Conservation (phyloP, 2,888 invertebrate species). For the Crossocerus cetratus region DNA sequence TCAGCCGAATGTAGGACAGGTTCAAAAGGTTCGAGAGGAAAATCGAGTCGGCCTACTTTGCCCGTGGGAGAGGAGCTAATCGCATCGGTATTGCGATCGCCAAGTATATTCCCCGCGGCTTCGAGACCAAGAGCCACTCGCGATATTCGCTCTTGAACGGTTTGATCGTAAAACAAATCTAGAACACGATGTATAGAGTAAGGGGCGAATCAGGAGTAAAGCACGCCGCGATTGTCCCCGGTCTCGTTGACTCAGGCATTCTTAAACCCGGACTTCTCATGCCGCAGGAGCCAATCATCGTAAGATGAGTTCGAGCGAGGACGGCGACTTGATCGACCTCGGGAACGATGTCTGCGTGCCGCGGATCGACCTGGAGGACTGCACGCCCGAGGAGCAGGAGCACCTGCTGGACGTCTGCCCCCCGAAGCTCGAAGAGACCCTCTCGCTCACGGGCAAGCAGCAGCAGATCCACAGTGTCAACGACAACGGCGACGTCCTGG, state of each 20-base stretch:
- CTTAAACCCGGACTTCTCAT: too few species aligned
- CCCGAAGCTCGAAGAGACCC: slow-evolving; percentile 71
- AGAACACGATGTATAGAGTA: too few species aligned
- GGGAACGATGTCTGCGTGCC: slow-evolving; percentile 62
- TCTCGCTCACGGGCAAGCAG: slow-evolving; percentile 68
- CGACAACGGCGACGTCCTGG: slow-evolving; percentile 65
- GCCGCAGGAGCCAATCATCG: slow-evolving; percentile 32
- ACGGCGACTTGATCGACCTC: slow-evolving; percentile 72
- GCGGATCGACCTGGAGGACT: slow-evolving; percentile 51
- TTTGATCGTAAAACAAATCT: too few species aligned
- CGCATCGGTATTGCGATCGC: background rate
- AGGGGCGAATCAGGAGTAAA: too few species aligned
- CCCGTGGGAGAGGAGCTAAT: slow-evolving; percentile 7
- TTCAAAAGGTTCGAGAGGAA: slow-evolving; percentile 40
- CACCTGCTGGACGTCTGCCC: slow-evolving; percentile 74
- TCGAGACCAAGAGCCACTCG: too few species aligned
- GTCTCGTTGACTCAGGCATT: too few species aligned
- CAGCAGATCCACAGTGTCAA: slow-evolving; percentile 50
- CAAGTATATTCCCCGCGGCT: too few species aligned
- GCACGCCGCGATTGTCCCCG: too few species aligned
- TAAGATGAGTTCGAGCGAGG: slow-evolving; percentile 68
- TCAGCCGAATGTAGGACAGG: slow-evolving; percentile 44
- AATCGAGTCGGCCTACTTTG: slow-evolving; percentile 29
- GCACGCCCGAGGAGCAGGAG: slow-evolving; percentile 71
- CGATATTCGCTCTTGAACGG: too few species aligned